A percentile compares a stretch with the other conserved stretches of the same genome.
Evolutionary conservation across 2,113 vertebrate species (phyloP).

Genomic region (Capricornis sumatraensis): DNA sequence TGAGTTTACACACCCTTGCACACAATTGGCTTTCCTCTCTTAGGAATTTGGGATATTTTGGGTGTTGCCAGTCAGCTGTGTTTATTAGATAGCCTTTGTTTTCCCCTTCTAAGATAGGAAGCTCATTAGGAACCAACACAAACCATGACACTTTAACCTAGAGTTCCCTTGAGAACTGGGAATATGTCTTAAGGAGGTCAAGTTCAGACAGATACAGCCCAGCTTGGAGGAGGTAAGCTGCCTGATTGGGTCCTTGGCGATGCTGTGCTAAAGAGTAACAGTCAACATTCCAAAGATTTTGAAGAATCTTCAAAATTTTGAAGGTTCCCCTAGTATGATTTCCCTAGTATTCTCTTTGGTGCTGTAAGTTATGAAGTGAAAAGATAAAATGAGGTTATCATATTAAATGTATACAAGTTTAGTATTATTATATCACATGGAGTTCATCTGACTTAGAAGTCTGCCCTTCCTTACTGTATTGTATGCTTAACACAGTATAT

Average conservation of each 20-base stretch:
- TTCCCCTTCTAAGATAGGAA: conserved; percentile 39
- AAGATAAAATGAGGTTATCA: not conserved
- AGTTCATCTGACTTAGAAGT: not conserved
- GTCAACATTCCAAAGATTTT: not conserved
- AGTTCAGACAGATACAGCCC: not conserved
- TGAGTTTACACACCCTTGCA: not conserved
- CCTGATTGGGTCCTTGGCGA: not conserved
- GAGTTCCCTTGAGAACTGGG: not conserved
- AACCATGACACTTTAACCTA: not conserved
- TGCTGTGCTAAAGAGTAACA: not conserved
- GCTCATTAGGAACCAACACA: conserved; percentile 38
- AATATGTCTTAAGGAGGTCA: not conserved
- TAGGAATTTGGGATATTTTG: not conserved
- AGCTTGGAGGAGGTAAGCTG: not conserved
- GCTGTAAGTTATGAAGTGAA: not conserved
- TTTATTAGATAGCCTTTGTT: conserved; percentile 57
- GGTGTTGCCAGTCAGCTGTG: not conserved
- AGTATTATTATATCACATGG: not conserved
- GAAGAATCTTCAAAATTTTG: not conserved
- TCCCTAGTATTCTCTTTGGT: not conserved
- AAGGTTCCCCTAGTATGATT: not conserved
- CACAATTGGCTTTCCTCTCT: not conserved
- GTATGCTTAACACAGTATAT: not conserved
- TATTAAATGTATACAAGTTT: not conserved
- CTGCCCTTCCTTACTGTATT: not conserved